Evolutionary conservation across 1,140 invertebrate species (phyloP).

Genomic region (Trichonephila clavipes): DNA sequence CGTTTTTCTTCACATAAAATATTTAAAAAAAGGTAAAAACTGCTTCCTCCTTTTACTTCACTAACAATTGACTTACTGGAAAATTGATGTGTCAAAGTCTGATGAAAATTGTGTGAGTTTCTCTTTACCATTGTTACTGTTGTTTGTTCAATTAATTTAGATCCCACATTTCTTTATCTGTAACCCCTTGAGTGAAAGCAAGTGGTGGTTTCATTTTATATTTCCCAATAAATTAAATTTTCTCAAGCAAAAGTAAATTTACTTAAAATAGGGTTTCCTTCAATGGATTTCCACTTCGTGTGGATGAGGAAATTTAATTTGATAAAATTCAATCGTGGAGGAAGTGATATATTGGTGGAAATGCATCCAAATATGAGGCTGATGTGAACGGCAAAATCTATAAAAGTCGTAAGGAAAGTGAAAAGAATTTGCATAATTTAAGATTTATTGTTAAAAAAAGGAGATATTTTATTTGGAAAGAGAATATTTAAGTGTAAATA

Average conservation of each 20-base stretch:
- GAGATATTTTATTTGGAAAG: too few relatives aligned
- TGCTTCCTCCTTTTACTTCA: too few relatives aligned
- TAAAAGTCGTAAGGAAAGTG: too few relatives aligned
- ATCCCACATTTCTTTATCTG: background rate
- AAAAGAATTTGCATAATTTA: too few relatives aligned
- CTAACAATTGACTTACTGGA: background rate
- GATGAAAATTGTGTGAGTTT: background rate
- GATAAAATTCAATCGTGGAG: background rate
- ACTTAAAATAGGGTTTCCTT: background rate
- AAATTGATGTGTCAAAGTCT: background rate
- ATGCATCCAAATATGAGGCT: background rate
- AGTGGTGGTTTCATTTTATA: background rate
- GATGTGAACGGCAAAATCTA: background rate
- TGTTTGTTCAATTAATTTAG: slow-evolving; percentile 17
- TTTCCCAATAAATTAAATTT: slow-evolving; percentile 16
- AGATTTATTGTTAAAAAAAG: too few relatives aligned
- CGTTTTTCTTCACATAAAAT: too few relatives aligned
- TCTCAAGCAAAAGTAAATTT: background rate
- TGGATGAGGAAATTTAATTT: background rate
- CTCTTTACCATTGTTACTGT: background rate
- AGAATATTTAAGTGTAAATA: too few relatives aligned
- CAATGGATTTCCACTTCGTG: background rate
- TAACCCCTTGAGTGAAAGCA: background rate
- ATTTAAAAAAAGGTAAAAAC: too few relatives aligned
- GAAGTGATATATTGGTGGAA: background rate